These are phyloP conservation scores for Troilus luridus DNA, from an alignment of 2,888 invertebrate genomes.

Conservation along the genomic window DNA sequence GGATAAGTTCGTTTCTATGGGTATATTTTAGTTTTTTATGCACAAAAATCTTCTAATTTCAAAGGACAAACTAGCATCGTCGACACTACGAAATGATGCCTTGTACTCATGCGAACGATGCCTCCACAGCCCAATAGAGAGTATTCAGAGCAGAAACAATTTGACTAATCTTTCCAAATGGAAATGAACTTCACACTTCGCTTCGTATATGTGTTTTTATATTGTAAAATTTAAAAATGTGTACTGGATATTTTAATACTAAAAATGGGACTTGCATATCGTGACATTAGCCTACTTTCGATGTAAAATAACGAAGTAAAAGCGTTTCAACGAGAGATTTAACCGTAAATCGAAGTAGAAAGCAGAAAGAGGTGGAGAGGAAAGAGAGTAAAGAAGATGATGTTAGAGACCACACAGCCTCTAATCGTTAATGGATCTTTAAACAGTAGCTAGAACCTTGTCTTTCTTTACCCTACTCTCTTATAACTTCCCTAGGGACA, in stretches of 20 bases:
- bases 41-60: no score
- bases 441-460: conserved; percentile 12
- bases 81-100: no score
- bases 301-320: neutral
- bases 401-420: conserved; percentile 24
- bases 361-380: neutral
- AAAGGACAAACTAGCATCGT: no score
- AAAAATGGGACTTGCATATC: neutral
- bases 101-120: neutral
- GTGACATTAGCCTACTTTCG: neutral
- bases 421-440: conserved; percentile 39
- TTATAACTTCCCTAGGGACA: neutral
- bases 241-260: neutral
- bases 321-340: neutral
- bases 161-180: neutral
- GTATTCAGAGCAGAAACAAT: neutral
- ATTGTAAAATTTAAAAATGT: neutral
- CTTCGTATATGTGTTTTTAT: neutral
- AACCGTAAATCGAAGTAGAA: conserved; percentile 9
- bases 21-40: no score
- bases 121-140: neutral
- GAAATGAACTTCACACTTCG: neutral
- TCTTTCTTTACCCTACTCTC: neutral
- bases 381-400: neutral
- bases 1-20: no score